phyloP scores from a whole-genome alignment of 2,888 invertebrate species.

The Drosophila engyochracea region DNA sequence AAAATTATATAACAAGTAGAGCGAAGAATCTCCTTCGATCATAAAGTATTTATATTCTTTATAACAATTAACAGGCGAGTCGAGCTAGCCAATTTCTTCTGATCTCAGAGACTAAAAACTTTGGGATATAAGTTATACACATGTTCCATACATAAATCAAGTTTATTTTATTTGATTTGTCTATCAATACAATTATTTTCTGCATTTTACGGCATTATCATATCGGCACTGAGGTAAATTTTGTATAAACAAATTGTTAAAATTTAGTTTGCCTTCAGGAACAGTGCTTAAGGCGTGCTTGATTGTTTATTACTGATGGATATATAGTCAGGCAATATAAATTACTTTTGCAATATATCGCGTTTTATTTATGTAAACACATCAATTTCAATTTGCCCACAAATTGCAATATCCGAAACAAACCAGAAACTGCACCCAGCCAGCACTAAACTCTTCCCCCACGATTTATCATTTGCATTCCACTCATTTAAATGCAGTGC shows the following conservation, averaged over 20 bases:
- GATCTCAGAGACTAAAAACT: background rate
- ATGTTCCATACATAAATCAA: background rate
- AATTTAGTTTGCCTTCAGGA: background rate
- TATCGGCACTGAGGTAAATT: background rate
- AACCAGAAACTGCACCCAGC: background rate
- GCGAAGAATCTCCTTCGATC: background rate
- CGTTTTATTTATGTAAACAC: background rate
- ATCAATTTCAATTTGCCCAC: background rate
- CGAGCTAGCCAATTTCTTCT: background rate
- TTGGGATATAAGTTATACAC: background rate
- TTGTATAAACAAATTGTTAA: background rate
- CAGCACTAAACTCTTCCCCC: background rate
- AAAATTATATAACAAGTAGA: background rate
- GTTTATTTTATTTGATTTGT: too few species aligned
- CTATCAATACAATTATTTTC: background rate
- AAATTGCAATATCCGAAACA: background rate
- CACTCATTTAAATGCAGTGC: background rate
- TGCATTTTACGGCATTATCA: background rate
- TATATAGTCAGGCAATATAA: background rate
- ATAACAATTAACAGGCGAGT: background rate
- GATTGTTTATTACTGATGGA: background rate
- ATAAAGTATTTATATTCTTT: background rate
- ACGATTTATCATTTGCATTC: background rate
- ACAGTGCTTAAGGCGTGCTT: background rate
- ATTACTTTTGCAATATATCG: background rate